These are phyloP conservation scores for Orthosia incerta DNA, from an alignment of 2,888 invertebrate genomes.

Conservation along the genomic window DNA sequence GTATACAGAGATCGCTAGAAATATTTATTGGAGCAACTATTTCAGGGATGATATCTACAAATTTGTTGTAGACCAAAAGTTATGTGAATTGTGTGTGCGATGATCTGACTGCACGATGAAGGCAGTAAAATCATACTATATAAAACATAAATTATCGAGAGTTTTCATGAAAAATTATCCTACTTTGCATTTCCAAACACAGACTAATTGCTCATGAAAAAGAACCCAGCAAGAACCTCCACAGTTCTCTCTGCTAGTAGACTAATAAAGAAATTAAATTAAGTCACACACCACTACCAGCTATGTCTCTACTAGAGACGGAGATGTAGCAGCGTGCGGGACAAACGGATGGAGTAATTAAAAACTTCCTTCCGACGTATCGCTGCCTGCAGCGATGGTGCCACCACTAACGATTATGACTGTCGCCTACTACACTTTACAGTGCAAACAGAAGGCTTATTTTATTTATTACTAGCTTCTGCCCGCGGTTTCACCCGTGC, in stretches of 20 bases:
- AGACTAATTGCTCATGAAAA: not conserved
- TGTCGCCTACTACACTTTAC: constrained; percentile 40
- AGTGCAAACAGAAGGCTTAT: constrained; percentile 24
- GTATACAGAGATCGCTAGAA: constrained; percentile 4
- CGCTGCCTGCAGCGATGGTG: constrained; percentile 47
- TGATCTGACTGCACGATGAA: too few relatives aligned
- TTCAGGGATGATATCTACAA: not conserved
- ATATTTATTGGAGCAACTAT: constrained; percentile 1
- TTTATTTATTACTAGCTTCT: too few relatives aligned
- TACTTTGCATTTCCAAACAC: not conserved
- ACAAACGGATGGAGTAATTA: constrained; percentile 74
- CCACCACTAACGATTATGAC: constrained; percentile 71
- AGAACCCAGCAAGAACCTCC: not conserved
- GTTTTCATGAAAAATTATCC: too few relatives aligned
- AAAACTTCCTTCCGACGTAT: constrained; percentile 72
- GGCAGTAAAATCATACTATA: too few relatives aligned
- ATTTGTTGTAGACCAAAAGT: not conserved
- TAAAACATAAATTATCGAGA: too few relatives aligned
- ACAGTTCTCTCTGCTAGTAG: not conserved
- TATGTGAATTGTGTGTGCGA: too few relatives aligned
- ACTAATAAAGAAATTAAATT: constrained; percentile 34
- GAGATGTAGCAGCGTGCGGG: constrained; percentile 50
- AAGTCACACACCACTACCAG: constrained; percentile 9
- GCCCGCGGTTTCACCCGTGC: too few relatives aligned
- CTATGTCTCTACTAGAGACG: constrained; percentile 31